Evolutionary conservation across 2,797 vertebrate species (phyloP), one percentile per base, ranked within the genome.

Genomic region (Pygocentrus nattereri): DNA sequence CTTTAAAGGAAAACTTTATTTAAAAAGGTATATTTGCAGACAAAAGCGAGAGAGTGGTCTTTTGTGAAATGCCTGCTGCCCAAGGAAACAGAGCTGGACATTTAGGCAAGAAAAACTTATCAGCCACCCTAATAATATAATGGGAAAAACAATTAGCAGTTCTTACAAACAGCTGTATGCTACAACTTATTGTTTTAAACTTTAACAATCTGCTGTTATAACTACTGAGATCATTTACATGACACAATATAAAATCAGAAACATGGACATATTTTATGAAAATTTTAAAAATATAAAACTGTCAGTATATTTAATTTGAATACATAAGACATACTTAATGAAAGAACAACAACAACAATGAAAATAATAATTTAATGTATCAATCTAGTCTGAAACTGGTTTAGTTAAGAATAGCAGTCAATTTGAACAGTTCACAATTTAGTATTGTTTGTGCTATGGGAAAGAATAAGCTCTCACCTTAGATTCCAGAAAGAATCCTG

Each of bases 401-500:
- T 10, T 44, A 10, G 10, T 44, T 44, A 44, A 62, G 25, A 62
- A 30, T 62, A 13, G 23, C 27, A 21, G 18, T 16, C 31, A 54
- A 72, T 11, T 34, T 12, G n/a, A 5, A 19, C 34, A 12, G 23
- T 47, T 69, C 50, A 27, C 23, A 65, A 23, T 47, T 41, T 21
- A 4, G 25, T 61, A 62, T 50, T 21, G 15, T 4, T 21, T 75
- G 41, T 75, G 50, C 25, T 62, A 18, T 65, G 23, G 61, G 41
- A 56, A 65, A 78, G 41, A 30, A 49, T 56, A 23, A 74, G 8
- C 38, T 74, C 95, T 93, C 96, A 99, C 98, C 97, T 96, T 97
- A 62, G 97, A 92, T 88, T 97, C 94, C 85, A 99, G 85, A 90
- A 98, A 96, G 91, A 92, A 96, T 69, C 97, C 97, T 93, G 94